phyloP scores from a whole-genome alignment of 2,797 vertebrate species.

The Danio aesculapii region DNA sequence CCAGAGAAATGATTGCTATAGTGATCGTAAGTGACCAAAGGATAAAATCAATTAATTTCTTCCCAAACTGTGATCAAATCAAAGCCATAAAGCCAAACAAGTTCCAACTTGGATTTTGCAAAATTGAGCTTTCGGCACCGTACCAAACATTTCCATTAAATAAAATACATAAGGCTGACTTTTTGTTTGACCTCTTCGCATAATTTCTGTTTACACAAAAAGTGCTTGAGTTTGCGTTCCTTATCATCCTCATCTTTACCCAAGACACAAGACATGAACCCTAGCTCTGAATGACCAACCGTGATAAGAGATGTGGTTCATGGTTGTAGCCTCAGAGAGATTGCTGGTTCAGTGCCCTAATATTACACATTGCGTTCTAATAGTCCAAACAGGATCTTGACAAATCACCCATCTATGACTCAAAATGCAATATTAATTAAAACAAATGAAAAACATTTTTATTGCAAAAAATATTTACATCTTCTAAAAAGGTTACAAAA shows the following conservation, averaged over 20 bases:
- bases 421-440: neutral
- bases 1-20: no score
- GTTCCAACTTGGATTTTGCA: no score
- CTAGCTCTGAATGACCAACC: neutral
- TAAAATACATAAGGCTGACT: no score
- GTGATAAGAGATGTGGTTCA: neutral
- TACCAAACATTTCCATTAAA: no score
- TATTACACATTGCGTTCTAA: neutral
- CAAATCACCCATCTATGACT: neutral
- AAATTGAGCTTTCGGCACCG: no score
- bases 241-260: neutral
- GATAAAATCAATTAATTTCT: no score
- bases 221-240: neutral
- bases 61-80: no score
- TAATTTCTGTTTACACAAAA: neutral
- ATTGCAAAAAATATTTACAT: constrained; percentile 15
- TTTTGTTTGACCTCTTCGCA: no score
- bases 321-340: neutral
- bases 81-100: no score
- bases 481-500: neutral
- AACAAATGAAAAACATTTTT: neutral
- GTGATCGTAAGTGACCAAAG: no score
- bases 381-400: neutral
- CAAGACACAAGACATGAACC: neutral
- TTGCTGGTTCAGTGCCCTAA: neutral